phyloP scores from a whole-genome alignment of 2,797 vertebrate species.

The Phataginus tetradactyla region DNA sequence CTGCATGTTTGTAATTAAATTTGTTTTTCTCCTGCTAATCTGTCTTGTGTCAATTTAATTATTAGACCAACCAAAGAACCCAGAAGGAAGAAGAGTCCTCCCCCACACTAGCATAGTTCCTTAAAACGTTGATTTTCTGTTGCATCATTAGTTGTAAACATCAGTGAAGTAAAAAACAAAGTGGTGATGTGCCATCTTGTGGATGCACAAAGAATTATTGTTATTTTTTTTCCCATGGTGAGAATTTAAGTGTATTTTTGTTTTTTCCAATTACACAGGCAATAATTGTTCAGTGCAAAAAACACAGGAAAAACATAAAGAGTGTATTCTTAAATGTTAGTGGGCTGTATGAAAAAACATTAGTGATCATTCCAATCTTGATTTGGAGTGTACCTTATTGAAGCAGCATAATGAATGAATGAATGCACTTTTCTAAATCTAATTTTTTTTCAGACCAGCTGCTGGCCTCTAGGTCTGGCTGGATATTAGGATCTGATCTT shows the following conservation, averaged over 20 bases:
- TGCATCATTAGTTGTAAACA: neutral
- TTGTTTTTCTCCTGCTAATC: no score
- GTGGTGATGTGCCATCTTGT: conserved; percentile 67
- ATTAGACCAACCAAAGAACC: no score
- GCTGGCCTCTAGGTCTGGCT: neutral
- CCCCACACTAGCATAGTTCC: no score
- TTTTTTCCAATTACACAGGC: neutral
- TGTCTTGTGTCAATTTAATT: no score
- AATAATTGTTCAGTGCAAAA: neutral
- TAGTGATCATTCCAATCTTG: neutral
- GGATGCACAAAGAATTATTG: neutral
- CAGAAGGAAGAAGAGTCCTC: neutral
- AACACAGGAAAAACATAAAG: neutral
- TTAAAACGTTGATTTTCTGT: neutral
- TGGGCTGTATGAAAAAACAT: neutral
- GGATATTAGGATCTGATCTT: neutral
- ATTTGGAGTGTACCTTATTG: neutral
- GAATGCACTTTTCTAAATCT: neutral
- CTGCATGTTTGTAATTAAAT: no score
- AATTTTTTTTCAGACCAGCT: neutral
- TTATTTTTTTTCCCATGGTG: neutral
- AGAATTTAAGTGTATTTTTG: neutral
- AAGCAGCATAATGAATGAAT: neutral
- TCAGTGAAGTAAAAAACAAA: neutral
- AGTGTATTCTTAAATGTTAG: neutral